Evolutionary conservation across 2,113 vertebrate species (phyloP), one percentile per base, ranked within the genome.

Genomic region (Collichthys lucidus): DNA sequence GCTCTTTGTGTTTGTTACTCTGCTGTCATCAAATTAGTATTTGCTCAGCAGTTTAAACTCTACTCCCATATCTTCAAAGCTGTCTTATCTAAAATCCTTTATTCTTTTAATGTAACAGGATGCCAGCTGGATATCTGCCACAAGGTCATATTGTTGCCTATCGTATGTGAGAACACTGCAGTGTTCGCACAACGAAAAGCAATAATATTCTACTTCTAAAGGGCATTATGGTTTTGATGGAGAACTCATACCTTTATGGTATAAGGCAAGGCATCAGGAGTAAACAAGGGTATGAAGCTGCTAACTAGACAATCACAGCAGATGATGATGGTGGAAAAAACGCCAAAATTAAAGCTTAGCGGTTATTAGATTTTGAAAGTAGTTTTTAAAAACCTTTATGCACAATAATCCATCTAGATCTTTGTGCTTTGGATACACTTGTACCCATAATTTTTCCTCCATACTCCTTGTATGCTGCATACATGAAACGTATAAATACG

Each of bases 81-180:
- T 19, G 59, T 77, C 71, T 79, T 64, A n/a, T 80, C 57, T 74
- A 44, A 67, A 64, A 78, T 53, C 61, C 29, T 15, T 68, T 26
- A 31, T 76, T 68, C 63, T 65, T 40, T 65, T 60, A 64, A 77
- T 79, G 80, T 80, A 83, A 78, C 73, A 22, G 53, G 59, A 82
- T 50, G 64, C 76, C 72, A 75, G 81, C 64, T 75, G 69, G 70
- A 79, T 52, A 24, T 82, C 46, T 50, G 74, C 46, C 53, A 74
- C 15, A 4, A 53, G 74, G 74, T 82, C 69, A 55, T 67, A 59
- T 44, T 71, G 82, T 82, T 63, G 63, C 4, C 19, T 31, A 26
- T 65, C 22, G n/a, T 68, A 75, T 80, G 49, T 66, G 79, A 79
- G 74, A 88, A 79, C 77, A 69, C 12, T 86, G 75, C 75, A 47